Evolutionary conservation across 2,888 invertebrate genomes (phyloP).

Genomic region (Cheilosia pagana): DNA sequence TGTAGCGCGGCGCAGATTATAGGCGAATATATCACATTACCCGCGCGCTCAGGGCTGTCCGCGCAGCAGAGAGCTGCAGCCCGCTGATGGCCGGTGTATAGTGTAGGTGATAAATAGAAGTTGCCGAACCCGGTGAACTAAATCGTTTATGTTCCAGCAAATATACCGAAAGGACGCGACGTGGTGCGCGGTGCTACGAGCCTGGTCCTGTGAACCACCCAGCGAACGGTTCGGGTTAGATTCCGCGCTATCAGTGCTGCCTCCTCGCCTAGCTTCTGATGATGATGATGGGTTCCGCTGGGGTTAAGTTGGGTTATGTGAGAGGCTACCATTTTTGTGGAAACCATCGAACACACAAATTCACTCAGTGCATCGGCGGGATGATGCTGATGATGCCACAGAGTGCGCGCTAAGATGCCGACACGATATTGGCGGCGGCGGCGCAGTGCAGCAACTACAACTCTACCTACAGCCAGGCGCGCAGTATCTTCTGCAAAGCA

Average conservation of each 20-base stretch:
- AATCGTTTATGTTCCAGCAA: conserved; percentile 73
- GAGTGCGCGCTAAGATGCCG: conserved; percentile 71
- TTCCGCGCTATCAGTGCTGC: conserved; percentile 55
- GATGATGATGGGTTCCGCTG: conserved; percentile 68
- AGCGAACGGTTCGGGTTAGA: conserved; percentile 36
- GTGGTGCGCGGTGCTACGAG: too few species aligned
- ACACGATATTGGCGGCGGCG: conserved; percentile 59
- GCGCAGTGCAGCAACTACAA: conserved; percentile 1
- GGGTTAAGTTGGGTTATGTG: conserved; percentile 75
- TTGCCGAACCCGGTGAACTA: conserved; percentile 72
- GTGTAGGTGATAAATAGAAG: conserved; percentile 73
- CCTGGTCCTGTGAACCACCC: conserved; percentile 25
- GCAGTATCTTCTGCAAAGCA: conserved; percentile 50
- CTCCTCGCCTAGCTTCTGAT: conserved; percentile 55
- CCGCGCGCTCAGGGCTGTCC: conserved; percentile 67
- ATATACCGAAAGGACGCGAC: conserved; percentile 6
- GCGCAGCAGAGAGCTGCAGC: conserved; percentile 1
- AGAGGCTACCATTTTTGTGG: conserved; percentile 74
- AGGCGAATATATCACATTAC: conserved; percentile 75
- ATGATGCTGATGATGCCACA: conserved; percentile 64
- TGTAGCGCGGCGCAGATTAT: conserved; percentile 74
- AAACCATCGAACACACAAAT: conserved; percentile 73
- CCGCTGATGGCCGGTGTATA: conserved; percentile 60
- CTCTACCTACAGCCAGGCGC: conserved; percentile 1
- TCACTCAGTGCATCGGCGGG: conserved; percentile 67